Evolutionary conservation across 1,140 invertebrate species (phyloP).

Genomic region (Brachionus koreanus): DNA sequence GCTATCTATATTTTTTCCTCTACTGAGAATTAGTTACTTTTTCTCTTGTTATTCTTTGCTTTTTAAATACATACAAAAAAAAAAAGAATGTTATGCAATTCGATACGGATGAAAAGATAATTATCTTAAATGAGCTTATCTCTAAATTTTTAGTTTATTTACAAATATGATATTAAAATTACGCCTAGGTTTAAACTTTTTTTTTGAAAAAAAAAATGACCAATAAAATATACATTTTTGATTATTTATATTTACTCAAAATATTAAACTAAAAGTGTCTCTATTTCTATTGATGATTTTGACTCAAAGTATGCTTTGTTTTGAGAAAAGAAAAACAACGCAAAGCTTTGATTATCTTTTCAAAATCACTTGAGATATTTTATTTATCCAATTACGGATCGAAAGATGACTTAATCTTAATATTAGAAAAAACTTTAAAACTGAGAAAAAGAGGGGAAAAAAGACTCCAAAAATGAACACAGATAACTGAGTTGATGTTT

Average conservation of each 20-base stretch:
- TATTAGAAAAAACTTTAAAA: neutral
- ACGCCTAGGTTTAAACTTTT: neutral
- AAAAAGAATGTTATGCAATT: constrained; percentile 3
- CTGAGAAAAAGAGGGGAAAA: neutral
- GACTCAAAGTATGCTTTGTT: neutral
- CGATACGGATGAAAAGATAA: constrained; percentile 31
- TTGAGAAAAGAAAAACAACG: neutral
- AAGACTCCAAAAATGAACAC: too few species aligned
- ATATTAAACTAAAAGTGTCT: too few species aligned
- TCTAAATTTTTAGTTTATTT: neutral
- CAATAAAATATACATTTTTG: neutral
- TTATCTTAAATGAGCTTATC: constrained; percentile 24
- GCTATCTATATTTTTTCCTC: neutral
- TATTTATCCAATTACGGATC: neutral
- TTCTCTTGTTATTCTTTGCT: too few species aligned
- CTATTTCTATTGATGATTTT: neutral
- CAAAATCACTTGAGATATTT: neutral
- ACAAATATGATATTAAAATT: neutral
- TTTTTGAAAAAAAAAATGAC: neutral
- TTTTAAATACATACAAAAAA: neutral
- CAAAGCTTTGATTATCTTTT: neutral
- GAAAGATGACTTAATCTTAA: neutral
- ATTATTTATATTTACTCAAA: too few species aligned
- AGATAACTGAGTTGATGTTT: too few species aligned
- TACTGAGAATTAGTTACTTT: neutral